These are phyloP conservation scores for Mimachlamys varia DNA, from an alignment of 2,888 invertebrate genomes.

Conservation along the genomic window DNA sequence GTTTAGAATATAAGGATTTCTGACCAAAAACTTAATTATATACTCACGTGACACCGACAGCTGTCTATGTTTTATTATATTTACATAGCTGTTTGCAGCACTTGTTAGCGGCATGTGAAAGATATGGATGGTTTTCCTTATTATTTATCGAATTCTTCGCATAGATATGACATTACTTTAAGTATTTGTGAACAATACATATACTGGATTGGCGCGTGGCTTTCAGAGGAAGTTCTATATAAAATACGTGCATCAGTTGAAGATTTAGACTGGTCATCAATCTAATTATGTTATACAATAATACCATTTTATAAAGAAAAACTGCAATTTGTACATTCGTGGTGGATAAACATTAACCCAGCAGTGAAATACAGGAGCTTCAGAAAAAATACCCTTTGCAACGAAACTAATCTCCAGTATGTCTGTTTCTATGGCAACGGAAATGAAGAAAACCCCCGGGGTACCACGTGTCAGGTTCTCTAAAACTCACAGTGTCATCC, in stretches of 20 bases:
- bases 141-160: too few species aligned
- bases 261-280: too few species aligned
- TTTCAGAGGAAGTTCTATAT: too few species aligned
- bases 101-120: not conserved
- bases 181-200: not conserved
- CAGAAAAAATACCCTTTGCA: too few species aligned
- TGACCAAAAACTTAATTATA: not conserved
- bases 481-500: not conserved
- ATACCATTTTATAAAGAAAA: too few species aligned
- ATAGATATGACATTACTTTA: not conserved
- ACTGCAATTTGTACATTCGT: not conserved
- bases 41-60: not conserved
- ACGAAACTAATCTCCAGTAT: not conserved
- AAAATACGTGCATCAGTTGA: too few species aligned
- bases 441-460: not conserved
- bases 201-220: not conserved
- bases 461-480: not conserved
- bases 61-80: not conserved
- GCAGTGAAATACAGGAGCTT: too few species aligned
- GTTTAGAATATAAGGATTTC: not conserved
- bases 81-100: not conserved
- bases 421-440: constrained; percentile 9
- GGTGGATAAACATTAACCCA: not conserved
- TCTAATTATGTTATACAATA: too few species aligned
- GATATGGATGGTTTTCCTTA: not conserved